phyloP scores from a whole-genome alignment of 2,888 invertebrate species.

The Antitype chi region DNA sequence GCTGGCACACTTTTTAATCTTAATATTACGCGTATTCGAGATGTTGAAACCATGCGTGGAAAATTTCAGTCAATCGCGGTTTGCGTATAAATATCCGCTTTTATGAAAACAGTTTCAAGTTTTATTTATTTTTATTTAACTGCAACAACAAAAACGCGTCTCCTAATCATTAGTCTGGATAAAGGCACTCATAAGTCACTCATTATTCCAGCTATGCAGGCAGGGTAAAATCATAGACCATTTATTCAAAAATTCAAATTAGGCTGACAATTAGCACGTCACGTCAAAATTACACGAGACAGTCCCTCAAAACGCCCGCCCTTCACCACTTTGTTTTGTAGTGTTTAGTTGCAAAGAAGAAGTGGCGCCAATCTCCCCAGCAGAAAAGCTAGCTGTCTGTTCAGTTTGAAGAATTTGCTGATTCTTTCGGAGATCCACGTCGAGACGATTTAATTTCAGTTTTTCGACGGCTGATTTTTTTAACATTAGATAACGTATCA shows the following conservation, averaged over 20 bases:
- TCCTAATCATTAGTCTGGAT: background rate
- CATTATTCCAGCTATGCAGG: background rate
- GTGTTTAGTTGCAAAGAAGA: background rate
- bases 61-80: background rate
- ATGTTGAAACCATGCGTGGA: background rate
- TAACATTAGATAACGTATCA: background rate
- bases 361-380: background rate
- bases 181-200: background rate
- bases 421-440: background rate
- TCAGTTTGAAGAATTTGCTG: background rate
- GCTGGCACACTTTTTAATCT: background rate
- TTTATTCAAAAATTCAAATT: background rate
- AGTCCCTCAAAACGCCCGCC: background rate
- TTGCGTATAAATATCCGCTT: background rate
- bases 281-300: background rate
- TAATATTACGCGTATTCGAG: too few relatives aligned
- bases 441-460: too few relatives aligned
- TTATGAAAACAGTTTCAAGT: background rate
- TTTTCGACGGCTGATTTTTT: background rate
- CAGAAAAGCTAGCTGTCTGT: background rate
- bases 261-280: background rate
- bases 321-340: too few relatives aligned
- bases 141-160: background rate
- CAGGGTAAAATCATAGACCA: background rate
- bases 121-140: too few relatives aligned